Conservation (phyloP, 2,113 vertebrate genomes). For the Sardina pilchardus region DNA sequence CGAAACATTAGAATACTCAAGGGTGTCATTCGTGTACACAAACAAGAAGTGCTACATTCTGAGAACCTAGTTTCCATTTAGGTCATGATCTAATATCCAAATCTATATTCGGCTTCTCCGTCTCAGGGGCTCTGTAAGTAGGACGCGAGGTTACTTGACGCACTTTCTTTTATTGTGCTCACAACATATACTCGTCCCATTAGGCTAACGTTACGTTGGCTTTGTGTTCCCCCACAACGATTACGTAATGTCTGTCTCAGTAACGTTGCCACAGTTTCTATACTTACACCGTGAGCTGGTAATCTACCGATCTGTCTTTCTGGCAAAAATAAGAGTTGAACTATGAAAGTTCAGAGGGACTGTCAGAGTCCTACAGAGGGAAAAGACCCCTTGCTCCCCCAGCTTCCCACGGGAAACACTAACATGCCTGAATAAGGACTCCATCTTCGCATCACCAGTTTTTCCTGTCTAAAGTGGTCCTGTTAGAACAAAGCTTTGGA, state of each 20-base stretch:
- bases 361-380: neutral
- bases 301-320: neutral
- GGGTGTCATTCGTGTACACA: neutral
- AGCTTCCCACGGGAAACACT: neutral
- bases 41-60: neutral
- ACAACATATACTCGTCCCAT: neutral
- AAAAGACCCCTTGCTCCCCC: neutral
- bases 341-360: neutral
- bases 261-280: neutral
- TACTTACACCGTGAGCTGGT: neutral
- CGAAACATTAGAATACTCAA: neutral
- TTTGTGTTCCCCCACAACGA: neutral
- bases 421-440: conserved; percentile 53
- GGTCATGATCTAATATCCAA: conserved; percentile 6
- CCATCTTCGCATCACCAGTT: conserved; percentile 60
- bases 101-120: conserved; percentile 9
- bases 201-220: neutral
- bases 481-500: conserved; percentile 22
- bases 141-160: conserved; percentile 18
- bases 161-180: neutral
- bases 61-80: neutral
- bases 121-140: neutral
- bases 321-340: neutral
- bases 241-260: neutral
- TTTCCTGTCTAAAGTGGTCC: conserved; percentile 34